Evolutionary conservation across 2,113 vertebrate species (phyloP), one percentile per base, ranked within the genome.

Genomic region (Cairina moschata): DNA sequence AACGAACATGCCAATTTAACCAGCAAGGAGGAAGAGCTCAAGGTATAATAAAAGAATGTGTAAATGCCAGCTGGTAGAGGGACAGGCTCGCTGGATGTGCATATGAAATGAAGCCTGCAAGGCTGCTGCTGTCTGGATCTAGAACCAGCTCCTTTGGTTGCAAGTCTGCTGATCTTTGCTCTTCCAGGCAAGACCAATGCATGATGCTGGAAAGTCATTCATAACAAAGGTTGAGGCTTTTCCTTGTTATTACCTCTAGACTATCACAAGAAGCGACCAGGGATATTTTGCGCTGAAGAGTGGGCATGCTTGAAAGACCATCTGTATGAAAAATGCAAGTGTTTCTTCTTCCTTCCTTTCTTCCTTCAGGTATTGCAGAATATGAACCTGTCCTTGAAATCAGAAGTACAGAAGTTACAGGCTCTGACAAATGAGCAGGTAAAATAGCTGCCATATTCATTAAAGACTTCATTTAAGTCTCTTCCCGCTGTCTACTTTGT

Each of bases 381-480:
- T 67, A 98, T 99, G 71, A 99, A 99, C 96, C 93, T 99, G 18
- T 97, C 98, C 16, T 90, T 99, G 93, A 99, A 99, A 97, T 98
- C 98, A 75, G 99, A 99, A 93, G 91, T 99, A 17, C 99, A 99
- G 94, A 99, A 98, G 95, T 98, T 99, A 95, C 99, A 99, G 96
- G 97, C 98, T 91, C 97, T 98, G 91, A 98, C 98, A 96, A 98
- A 98, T 96, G 99, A 99, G 86, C 99, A 99, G 99, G 99, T 99
- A 74, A 94, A 86, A 46, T 23, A 75, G 22, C 50, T n/a, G 10
- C 28, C 11, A 8, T 17, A 56, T 67, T 76, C 31, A 25, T 82
- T 44, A 22, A 38, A 56, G 46, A 59, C 23, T 86, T 40, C 16
- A 7, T 66, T 88, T 74, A 63, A 5, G 34, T 80, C 31, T 55